Evolutionary conservation across 37 sponge, comb jelly and placozoan genomes (phyloP).

Genomic region (Tethya wilhelma): DNA sequence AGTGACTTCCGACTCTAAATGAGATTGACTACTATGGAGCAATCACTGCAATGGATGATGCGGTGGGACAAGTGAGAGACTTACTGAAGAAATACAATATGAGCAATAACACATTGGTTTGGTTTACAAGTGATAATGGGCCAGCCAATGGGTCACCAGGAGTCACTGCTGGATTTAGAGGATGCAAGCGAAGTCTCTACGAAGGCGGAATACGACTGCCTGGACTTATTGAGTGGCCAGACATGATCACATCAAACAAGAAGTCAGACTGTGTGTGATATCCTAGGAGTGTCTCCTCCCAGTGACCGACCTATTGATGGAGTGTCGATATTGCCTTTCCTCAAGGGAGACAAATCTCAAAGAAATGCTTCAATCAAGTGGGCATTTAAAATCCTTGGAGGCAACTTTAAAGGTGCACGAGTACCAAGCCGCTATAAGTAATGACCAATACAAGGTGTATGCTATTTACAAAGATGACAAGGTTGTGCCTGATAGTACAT

Average conservation of each 20-base stretch:
- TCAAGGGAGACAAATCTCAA: constrained; percentile 2
- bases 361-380: constrained; percentile 52
- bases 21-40: too few species aligned
- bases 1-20: too few species aligned
- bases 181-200: constrained; percentile 38
- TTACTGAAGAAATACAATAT: constrained; percentile 47
- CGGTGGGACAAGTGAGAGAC: constrained; percentile 42
- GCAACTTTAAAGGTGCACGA: constrained; percentile 52
- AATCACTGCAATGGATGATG: constrained; percentile 69
- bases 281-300: constrained; percentile 19
- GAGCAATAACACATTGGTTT: constrained; percentile 66
- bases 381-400: constrained; percentile 43
- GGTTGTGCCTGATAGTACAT: not conserved
- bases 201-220: constrained; percentile 75
- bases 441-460: constrained; percentile 43
- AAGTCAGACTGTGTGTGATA: constrained; percentile 58
- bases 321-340: constrained; percentile 51
- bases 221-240: constrained; percentile 74
- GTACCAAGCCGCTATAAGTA: constrained; percentile 44
- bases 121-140: constrained; percentile 79
- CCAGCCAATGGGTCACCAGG: constrained; percentile 54
- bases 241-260: constrained; percentile 31
- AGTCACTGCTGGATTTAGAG: constrained; percentile 42
- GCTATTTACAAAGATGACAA: constrained; percentile 22
- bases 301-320: constrained; percentile 68